These are phyloP conservation scores for Pandion haliaetus DNA, from an alignment of 2,113 vertebrate species.

Conservation along the genomic window DNA sequence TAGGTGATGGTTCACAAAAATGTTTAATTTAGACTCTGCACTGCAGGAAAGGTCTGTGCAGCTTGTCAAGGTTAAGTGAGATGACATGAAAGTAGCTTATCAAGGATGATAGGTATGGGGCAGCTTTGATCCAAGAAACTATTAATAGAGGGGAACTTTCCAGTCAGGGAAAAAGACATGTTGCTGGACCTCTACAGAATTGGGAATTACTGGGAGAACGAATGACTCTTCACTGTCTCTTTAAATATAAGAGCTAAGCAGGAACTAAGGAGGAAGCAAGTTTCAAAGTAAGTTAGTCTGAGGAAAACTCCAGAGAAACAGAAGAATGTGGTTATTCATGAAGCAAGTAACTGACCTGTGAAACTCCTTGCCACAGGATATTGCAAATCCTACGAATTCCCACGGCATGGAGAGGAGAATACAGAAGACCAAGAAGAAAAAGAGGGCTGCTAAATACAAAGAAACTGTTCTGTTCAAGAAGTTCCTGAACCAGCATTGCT, in stretches of 20 bases:
- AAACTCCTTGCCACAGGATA: not conserved
- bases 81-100: not conserved
- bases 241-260: not conserved
- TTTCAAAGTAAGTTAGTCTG: not conserved
- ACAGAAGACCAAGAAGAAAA: not conserved
- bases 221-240: not conserved
- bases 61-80: not conserved
- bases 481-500: not conserved
- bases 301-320: not conserved
- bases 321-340: not conserved
- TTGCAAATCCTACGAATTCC: not conserved
- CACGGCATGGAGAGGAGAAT: not conserved
- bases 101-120: not conserved
- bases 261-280: not conserved
- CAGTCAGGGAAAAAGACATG: not conserved
- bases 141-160: not conserved
- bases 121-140: not conserved
- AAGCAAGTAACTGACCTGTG: not conserved
- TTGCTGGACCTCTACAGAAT: not conserved
- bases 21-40: not conserved
- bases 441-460: not conserved
- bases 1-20: not conserved
- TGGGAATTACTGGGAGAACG: not conserved
- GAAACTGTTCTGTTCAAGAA: not conserved
- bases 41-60: not conserved